A percentile compares a stretch with the other conserved stretches of the same genome.
These are phyloP conservation scores for Sternotherus odoratus DNA, from an alignment of 2,797 vertebrate genomes.

Conservation along the genomic window DNA sequence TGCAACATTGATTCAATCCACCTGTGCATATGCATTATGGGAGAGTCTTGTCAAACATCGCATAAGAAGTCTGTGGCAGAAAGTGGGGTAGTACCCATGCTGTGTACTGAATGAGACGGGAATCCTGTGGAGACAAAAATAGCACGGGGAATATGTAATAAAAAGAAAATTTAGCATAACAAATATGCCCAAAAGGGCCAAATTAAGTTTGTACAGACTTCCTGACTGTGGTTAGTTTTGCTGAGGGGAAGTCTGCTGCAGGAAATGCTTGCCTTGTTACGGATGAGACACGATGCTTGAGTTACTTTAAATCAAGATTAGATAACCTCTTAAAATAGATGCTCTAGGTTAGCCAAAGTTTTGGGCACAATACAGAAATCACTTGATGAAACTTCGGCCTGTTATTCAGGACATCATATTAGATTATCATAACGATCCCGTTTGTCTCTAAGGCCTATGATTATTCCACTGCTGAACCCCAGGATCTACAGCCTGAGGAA, in stretches of 20 bases:
- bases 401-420: neutral
- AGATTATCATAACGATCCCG: neutral
- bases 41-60: neutral
- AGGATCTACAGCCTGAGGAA: neutral
- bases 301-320: conserved; percentile 4
- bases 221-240: neutral
- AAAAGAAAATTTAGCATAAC: neutral
- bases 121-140: neutral
- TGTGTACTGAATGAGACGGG: neutral
- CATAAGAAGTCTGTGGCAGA: neutral
- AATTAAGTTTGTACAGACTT: neutral
- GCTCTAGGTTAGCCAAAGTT: neutral
- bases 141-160: neutral
- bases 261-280: neutral
- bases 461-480: neutral
- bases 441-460: neutral
- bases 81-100: neutral
- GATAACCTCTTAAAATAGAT: neutral
- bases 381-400: neutral
- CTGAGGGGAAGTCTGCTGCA: neutral
- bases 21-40: neutral
- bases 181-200: neutral
- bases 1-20: neutral
- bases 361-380: neutral
- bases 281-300: neutral